phyloP scores from a whole-genome alignment of 1,140 invertebrate genomes.

The Brachionus angularis region DNA sequence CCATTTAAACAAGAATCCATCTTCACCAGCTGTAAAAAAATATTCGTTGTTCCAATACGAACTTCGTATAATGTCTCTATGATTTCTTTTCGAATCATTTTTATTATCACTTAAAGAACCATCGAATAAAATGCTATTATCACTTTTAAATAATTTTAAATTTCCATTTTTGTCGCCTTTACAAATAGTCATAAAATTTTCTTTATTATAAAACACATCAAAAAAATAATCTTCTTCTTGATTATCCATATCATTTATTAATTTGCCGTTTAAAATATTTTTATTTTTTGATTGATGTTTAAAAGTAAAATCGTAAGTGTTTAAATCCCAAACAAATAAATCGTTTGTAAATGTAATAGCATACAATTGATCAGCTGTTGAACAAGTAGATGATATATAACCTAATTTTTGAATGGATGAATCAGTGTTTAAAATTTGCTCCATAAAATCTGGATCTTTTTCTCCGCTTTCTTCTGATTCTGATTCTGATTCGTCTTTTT shows the following conservation, averaged over 20 bases:
- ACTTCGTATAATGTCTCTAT: not conserved
- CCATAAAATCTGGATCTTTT: conserved; percentile 32
- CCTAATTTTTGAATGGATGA: conserved; percentile 25
- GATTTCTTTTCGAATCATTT: not conserved
- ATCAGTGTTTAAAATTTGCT: conserved; percentile 20
- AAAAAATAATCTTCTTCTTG: conserved; percentile 29
- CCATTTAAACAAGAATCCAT: conserved; percentile 42
- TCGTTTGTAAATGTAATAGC: conserved; percentile 35
- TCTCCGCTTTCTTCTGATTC: not conserved
- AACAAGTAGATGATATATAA: conserved; percentile 7
- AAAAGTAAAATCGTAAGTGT: conserved; percentile 5
- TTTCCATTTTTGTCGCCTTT: not conserved
- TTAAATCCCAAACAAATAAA: conserved; percentile 42
- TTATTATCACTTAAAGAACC: not conserved
- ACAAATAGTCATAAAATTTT: conserved; percentile 5
- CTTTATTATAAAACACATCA: conserved; percentile 12
- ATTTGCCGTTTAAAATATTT: not conserved
- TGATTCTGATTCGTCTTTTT: not conserved
- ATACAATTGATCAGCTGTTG: not conserved
- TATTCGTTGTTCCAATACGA: conserved; percentile 8
- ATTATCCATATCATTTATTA: not conserved
- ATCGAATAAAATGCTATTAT: not conserved
- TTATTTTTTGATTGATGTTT: conserved; percentile 4
- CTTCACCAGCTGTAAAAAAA: conserved; percentile 35
- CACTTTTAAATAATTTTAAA: not conserved